These are phyloP conservation scores for Diloba caeruleocephala DNA, from an alignment of 2,888 invertebrate species.

Conservation along the genomic window DNA sequence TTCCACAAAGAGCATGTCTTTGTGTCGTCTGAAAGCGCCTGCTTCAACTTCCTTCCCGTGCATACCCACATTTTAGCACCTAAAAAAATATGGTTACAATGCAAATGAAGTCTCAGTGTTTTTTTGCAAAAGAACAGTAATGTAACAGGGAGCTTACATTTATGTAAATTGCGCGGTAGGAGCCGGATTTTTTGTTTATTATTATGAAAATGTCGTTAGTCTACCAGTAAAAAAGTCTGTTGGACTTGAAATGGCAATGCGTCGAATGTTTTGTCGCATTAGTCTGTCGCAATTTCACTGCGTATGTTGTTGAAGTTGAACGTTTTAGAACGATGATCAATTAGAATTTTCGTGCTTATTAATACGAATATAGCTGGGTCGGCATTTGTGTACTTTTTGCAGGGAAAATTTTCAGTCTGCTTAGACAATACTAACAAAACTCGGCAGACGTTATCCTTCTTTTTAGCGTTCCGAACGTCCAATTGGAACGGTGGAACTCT, in stretches of 20 bases:
- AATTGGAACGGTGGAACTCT: no score
- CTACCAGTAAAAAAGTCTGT: conserved; percentile 20
- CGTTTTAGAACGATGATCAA: no score
- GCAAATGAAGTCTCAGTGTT: conserved; percentile 52
- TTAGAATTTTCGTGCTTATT: no score
- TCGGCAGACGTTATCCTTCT: no score
- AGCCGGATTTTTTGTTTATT: conserved; percentile 43
- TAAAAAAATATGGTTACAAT: conserved; percentile 52
- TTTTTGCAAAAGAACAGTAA: conserved; percentile 50
- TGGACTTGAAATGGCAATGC: conserved; percentile 2
- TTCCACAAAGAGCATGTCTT: not conserved
- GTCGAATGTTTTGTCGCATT: conserved; percentile 17
- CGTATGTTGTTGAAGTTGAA: no score
- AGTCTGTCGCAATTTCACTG: conserved; percentile 4
- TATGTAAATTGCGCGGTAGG: conserved; percentile 48
- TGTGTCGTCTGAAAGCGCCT: not conserved
- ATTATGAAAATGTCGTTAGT: conserved; percentile 54
- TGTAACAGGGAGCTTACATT: conserved; percentile 52
- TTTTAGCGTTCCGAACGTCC: no score
- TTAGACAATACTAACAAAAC: no score
- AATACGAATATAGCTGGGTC: no score
- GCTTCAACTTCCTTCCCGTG: conserved; percentile 5
- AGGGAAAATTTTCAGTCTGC: no score
- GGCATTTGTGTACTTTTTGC: no score
- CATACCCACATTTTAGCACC: conserved; percentile 26